Percentiles rank a stretch among this genome's conserved stretches.
These are phyloP conservation scores for Desoria tigrina DNA, from an alignment of 2,888 invertebrate genomes.

Conservation along the genomic window DNA sequence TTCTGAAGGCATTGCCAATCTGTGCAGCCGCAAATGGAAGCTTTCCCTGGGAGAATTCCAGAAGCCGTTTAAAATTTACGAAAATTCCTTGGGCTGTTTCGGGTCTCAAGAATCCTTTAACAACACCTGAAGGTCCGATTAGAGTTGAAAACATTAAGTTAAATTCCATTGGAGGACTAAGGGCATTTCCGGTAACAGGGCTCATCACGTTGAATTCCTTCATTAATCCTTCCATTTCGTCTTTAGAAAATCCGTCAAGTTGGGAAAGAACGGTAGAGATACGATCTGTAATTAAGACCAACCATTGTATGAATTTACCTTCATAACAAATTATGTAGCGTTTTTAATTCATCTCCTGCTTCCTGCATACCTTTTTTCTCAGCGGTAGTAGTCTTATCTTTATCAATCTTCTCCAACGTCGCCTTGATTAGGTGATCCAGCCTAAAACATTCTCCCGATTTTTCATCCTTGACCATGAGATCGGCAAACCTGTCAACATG, in stretches of 20 bases:
- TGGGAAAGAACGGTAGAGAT: conserved; percentile 54
- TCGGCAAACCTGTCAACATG: conserved; percentile 99
- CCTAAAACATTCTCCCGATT: conserved; percentile 95
- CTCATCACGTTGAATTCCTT: conserved; percentile 89
- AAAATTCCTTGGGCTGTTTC: conserved; percentile 99
- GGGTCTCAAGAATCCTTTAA: conserved; percentile 78
- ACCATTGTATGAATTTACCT: neutral
- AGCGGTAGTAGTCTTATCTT: conserved; percentile 77
- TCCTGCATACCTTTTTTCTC: conserved; percentile 58
- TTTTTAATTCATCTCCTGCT: neutral
- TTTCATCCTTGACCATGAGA: conserved; percentile 96
- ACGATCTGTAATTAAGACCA: conserved; percentile 33
- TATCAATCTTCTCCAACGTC: conserved; percentile 79
- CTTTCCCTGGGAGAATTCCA: conserved; percentile 95
- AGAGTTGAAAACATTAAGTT: conserved; percentile 99
- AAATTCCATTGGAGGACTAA: conserved; percentile 95
- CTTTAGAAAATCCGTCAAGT: conserved; percentile 88
- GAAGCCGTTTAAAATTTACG: conserved; percentile 95
- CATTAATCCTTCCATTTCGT: conserved; percentile 84
- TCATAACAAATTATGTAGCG: too few species aligned
- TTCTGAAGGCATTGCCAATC: conserved; percentile 96
- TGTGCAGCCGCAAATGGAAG: conserved; percentile 98
- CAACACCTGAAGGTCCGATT: conserved; percentile 92
- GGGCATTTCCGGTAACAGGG: conserved; percentile 89
- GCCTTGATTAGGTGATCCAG: conserved; percentile 97